Percentiles rank a stretch among this genome's conserved stretches.
phyloP scores from a whole-genome alignment of 1,140 invertebrate genomes.

The Neodiprion lecontei region DNA sequence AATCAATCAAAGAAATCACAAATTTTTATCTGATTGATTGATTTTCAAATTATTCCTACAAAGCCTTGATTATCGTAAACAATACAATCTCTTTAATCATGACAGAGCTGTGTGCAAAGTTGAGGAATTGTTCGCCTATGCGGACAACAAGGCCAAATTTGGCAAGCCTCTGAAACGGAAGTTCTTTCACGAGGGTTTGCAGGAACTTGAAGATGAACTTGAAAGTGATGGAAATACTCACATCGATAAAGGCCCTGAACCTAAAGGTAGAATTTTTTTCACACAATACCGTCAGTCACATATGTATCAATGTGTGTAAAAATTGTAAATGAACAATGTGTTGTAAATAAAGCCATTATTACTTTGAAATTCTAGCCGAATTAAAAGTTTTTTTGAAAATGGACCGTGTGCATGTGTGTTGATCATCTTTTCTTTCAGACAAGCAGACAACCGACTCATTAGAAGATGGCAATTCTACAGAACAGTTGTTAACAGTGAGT shows the following conservation, averaged over 20 bases:
- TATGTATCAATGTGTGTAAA: too few relatives aligned
- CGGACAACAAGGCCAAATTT: conserved; percentile 72
- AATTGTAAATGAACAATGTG: too few relatives aligned
- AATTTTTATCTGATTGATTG: too few relatives aligned
- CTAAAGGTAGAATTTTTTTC: background rate
- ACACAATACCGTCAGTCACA: too few relatives aligned
- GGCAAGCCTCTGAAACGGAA: conserved; percentile 69
- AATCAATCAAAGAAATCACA: too few relatives aligned
- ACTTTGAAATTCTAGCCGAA: conserved; percentile 10
- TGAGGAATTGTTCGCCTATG: conserved; percentile 62
- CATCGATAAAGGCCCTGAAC: background rate
- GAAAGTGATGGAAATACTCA: conserved; percentile 43
- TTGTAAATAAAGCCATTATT: background rate
- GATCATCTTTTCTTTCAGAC: background rate
- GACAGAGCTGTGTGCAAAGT: conserved; percentile 60
- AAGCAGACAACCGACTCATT: background rate
- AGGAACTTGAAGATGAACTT: conserved; percentile 66
- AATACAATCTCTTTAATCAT: too few relatives aligned
- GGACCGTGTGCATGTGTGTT: too few relatives aligned
- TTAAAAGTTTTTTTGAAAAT: too few relatives aligned
- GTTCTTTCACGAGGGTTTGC: conserved; percentile 73
- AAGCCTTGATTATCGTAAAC: too few relatives aligned
- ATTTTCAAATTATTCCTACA: too few relatives aligned
- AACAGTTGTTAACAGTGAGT: background rate
- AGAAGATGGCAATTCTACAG: background rate